Conservation (phyloP, 2,113 vertebrate genomes). For the Plectropomus leopardus region DNA sequence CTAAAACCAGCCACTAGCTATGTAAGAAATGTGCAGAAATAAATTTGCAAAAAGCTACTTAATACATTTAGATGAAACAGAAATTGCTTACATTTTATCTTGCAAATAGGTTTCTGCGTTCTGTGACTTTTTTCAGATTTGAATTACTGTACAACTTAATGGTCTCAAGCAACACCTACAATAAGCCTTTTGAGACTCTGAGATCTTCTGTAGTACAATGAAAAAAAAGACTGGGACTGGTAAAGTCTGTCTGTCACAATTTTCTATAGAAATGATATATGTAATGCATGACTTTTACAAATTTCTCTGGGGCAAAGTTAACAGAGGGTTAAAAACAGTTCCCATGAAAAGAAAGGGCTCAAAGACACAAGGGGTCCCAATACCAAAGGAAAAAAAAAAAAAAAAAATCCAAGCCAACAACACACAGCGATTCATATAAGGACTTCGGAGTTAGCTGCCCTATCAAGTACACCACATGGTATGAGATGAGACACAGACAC, state of each 20-base stretch:
- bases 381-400: slow-evolving; percentile 9
- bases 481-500: slow-evolving; percentile 85
- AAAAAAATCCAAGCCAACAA: slow-evolving; percentile 50
- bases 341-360: slow-evolving; percentile 7
- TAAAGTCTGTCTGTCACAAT: not conserved
- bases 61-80: not conserved
- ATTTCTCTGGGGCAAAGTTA: slow-evolving; percentile 15
- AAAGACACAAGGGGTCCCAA: not conserved
- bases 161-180: not conserved
- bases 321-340: slow-evolving; percentile 12
- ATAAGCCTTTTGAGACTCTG: not conserved
- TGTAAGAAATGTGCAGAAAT: not conserved
- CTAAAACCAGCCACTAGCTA: too few relatives aligned
- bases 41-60: not conserved
- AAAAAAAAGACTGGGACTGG: not conserved
- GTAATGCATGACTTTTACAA: too few relatives aligned
- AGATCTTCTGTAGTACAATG: not conserved
- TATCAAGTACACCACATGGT: slow-evolving; percentile 53
- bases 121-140: not conserved
- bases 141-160: not conserved
- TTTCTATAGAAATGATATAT: not conserved
- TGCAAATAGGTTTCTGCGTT: not conserved
- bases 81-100: not conserved
- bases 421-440: slow-evolving; percentile 51
- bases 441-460: slow-evolving; percentile 62